Evolutionary conservation across 2,797 vertebrate species (phyloP).

Genomic region (Corythornis leucogaster): DNA sequence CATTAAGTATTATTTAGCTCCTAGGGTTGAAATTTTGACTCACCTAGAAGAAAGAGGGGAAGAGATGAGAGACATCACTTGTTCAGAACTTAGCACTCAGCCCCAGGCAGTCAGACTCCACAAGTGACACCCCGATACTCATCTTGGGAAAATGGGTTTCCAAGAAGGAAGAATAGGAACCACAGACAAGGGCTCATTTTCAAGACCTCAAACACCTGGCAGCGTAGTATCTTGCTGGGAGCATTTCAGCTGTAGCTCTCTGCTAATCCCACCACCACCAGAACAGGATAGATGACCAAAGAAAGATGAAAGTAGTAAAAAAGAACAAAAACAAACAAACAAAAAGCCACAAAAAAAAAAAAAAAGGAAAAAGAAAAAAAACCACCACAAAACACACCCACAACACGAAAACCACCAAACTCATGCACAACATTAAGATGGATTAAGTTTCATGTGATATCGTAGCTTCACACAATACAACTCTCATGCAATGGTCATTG

Average conservation of each 20-base stretch:
- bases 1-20: neutral
- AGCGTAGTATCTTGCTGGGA: neutral
- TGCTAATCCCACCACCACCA: neutral
- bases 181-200: neutral
- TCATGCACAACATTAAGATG: neutral
- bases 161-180: neutral
- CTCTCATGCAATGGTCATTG: neutral
- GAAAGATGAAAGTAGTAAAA: neutral
- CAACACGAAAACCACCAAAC: no score
- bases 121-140: neutral
- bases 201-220: neutral
- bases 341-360: no score
- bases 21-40: neutral
- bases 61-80: neutral
- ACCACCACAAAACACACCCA: no score
- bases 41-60: neutral
- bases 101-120: neutral
- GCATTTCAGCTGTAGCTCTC: neutral
- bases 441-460: neutral
- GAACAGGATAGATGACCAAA: neutral
- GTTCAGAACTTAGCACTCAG: neutral
- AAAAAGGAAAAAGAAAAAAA: no score
- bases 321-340: neutral
- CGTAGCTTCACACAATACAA: neutral
- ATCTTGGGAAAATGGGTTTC: neutral